These are phyloP conservation scores for Anoncus sp. DNA, from an alignment of 2,888 invertebrate genomes.

Conservation along the genomic window DNA sequence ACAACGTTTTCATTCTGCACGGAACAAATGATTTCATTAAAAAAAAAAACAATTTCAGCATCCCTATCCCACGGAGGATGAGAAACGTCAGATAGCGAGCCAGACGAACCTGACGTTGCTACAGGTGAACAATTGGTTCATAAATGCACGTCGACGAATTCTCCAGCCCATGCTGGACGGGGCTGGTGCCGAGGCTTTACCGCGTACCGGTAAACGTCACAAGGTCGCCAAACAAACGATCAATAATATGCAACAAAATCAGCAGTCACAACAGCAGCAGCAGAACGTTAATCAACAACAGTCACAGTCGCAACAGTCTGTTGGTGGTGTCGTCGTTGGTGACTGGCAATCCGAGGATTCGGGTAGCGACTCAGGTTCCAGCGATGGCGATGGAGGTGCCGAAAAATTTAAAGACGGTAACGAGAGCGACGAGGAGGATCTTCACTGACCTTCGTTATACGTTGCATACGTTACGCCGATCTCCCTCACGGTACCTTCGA, in stretches of 20 bases:
- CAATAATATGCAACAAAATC: conserved; percentile 77
- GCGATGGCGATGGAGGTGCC: conserved; percentile 79
- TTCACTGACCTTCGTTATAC: conserved; percentile 82
- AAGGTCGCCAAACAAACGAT: conserved; percentile 83
- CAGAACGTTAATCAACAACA: conserved; percentile 36
- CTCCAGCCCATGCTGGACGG: conserved; percentile 96
- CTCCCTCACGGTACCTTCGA: conserved; percentile 81
- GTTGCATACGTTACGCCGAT: conserved; percentile 72
- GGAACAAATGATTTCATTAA: not conserved
- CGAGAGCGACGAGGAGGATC: conserved; percentile 80
- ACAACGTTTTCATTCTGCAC: conserved; percentile 2
- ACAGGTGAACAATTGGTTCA: conserved; percentile 97
- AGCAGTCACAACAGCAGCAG: conserved; percentile 65
- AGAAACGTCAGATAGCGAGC: conserved; percentile 94
- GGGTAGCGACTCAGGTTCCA: conserved; percentile 80
- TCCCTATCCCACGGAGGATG: conserved; percentile 98
- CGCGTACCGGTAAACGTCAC: conserved; percentile 81
- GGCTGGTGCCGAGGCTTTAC: conserved; percentile 83
- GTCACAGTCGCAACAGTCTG: conserved; percentile 63
- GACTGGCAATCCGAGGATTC: conserved; percentile 82
- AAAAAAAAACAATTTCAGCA: conserved; percentile 86
- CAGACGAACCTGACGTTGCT: conserved; percentile 95
- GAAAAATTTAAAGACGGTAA: conserved; percentile 80
- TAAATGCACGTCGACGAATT: conserved; percentile 95
- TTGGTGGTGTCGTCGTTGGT: conserved; percentile 39